These are phyloP conservation scores for Tiaroga cobitis DNA, from an alignment of 2,797 vertebrate species.

Conservation along the genomic window DNA sequence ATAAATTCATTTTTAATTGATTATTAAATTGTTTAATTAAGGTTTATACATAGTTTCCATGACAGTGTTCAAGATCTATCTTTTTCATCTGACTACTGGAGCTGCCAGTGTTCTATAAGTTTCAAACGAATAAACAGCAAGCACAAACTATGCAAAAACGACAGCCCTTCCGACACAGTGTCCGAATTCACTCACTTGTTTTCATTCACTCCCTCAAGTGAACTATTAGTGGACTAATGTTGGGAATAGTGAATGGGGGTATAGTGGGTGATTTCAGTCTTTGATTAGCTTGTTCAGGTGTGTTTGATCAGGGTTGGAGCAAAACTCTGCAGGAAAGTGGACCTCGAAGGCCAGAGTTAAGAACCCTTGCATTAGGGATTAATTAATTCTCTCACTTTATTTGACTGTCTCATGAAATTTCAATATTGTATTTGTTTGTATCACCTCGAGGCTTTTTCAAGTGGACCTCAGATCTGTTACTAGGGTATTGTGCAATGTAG, in stretches of 20 bases:
- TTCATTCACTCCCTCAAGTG: neutral
- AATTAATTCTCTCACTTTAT: neutral
- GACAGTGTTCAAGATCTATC: neutral
- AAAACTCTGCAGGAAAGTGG: neutral
- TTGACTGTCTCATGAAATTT: neutral
- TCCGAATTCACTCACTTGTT: neutral
- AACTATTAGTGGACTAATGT: no score
- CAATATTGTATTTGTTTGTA: neutral
- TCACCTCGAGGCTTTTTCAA: neutral
- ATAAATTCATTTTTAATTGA: no score
- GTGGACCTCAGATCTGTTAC: neutral
- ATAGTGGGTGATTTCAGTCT: neutral
- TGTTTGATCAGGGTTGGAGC: neutral
- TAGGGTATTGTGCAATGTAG: neutral
- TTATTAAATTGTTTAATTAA: no score
- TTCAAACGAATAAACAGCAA: neutral
- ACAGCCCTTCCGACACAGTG: neutral
- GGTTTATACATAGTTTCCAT: no score
- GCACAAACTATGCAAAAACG: no score
- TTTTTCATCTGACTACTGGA: neutral
- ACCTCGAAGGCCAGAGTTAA: neutral
- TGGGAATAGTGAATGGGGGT: neutral
- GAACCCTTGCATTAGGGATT: neutral
- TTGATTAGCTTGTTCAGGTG: neutral
- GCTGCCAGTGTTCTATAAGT: neutral